These are phyloP conservation scores for Apostichopus leukothele DNA, from an alignment of 53 echinoderm and acorn worm genomes.

Conservation along the genomic window DNA sequence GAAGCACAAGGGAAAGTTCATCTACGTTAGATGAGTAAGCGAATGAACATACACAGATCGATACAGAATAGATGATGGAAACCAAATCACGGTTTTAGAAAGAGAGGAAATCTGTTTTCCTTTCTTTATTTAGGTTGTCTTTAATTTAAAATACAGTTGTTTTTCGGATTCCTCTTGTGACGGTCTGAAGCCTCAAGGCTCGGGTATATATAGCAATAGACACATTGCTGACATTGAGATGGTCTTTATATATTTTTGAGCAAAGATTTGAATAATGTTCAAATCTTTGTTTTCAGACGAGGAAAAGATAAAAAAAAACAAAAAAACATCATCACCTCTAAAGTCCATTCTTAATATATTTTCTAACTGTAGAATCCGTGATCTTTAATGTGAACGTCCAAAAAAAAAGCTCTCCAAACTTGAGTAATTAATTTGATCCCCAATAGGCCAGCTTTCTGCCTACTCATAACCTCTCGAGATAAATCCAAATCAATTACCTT, in stretches of 20 bases:
- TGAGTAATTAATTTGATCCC: too few relatives aligned
- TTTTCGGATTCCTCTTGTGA: slow-evolving; percentile 8
- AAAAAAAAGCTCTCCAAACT: too few relatives aligned
- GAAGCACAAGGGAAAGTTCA: slow-evolving; percentile 10
- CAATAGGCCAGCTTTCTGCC: too few relatives aligned
- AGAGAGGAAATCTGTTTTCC: neutral
- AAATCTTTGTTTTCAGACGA: too few relatives aligned
- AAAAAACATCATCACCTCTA: too few relatives aligned
- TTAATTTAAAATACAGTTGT: slow-evolving; percentile 21
- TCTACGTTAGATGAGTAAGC: slow-evolving; percentile 1
- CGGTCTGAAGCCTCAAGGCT: neutral
- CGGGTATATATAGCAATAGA: too few relatives aligned
- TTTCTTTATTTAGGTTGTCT: neutral
- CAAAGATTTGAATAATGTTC: too few relatives aligned
- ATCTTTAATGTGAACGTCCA: too few relatives aligned
- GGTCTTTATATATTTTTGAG: neutral
- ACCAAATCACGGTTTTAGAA: neutral
- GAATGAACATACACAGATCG: slow-evolving; percentile 27
- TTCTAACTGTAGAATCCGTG: too few relatives aligned
- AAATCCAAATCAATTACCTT: neutral
- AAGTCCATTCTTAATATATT: too few relatives aligned
- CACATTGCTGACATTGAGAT: slow-evolving; percentile 34
- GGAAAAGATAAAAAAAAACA: too few relatives aligned
- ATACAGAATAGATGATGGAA: slow-evolving; percentile 15
- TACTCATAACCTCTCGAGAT: neutral